These are phyloP conservation scores for Popillia japonica DNA, from an alignment of 1,140 invertebrate genomes.

Conservation along the genomic window DNA sequence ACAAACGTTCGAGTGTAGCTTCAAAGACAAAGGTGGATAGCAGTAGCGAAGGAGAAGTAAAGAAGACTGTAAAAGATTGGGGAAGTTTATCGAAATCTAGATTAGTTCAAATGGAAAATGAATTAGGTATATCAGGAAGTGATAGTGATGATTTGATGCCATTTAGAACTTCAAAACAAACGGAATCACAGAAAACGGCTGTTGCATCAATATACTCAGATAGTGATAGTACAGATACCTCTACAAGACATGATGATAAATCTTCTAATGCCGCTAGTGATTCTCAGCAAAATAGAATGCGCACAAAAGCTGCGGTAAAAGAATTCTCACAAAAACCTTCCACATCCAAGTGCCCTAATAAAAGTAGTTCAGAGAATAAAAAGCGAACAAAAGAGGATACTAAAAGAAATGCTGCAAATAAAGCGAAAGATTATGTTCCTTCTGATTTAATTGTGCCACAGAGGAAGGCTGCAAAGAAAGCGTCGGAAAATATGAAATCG, in stretches of 20 bases:
- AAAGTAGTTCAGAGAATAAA: constrained; percentile 56
- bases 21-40: constrained; percentile 64
- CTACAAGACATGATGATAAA: constrained; percentile 61
- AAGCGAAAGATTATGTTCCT: constrained; percentile 64
- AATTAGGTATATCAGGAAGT: constrained; percentile 70
- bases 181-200: constrained; percentile 55
- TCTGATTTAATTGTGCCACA: constrained; percentile 90
- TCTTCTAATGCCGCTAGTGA: constrained; percentile 67
- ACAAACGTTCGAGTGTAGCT: constrained; percentile 52
- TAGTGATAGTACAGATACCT: constrained; percentile 67
- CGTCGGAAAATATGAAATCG: constrained; percentile 83
- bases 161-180: constrained; percentile 61
- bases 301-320: constrained; percentile 85
- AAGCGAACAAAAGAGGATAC: constrained; percentile 60
- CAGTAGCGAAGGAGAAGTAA: constrained; percentile 68
- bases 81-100: constrained; percentile 62
- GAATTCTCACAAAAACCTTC: constrained; percentile 69
- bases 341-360: constrained; percentile 53
- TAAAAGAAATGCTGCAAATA: constrained; percentile 55
- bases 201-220: constrained; percentile 78
- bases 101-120: constrained; percentile 74
- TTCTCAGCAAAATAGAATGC: constrained; percentile 71
- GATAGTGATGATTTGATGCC: constrained; percentile 81
- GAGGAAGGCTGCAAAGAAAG: constrained; percentile 88
- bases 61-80: constrained; percentile 63